Conservation (phyloP, 2,888 invertebrate genomes). For the Agrochola litura region DNA sequence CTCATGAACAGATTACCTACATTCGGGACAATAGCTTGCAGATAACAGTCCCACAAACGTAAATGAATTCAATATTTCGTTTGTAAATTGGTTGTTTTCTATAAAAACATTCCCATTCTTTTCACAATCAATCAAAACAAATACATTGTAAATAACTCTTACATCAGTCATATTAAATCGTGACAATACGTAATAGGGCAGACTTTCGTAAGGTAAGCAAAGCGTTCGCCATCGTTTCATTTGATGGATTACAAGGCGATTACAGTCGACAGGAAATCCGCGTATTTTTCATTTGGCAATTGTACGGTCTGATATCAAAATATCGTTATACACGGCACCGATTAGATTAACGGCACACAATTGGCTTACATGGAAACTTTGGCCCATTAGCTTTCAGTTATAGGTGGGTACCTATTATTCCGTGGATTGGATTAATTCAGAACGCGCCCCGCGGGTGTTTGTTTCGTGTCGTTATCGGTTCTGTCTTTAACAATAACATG, state of each 20-base stretch:
- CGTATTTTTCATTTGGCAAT: constrained; percentile 90
- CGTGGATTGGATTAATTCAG: constrained; percentile 84
- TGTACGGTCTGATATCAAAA: constrained; percentile 84
- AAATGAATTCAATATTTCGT: constrained; percentile 28
- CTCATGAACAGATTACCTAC: constrained; percentile 30
- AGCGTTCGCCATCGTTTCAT: constrained; percentile 80
- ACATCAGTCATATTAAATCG: constrained; percentile 81
- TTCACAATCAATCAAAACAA: constrained; percentile 75
- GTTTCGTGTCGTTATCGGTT: constrained; percentile 80
- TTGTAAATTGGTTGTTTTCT: constrained; percentile 33
- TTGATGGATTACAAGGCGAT: constrained; percentile 89
- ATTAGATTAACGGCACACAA: constrained; percentile 88
- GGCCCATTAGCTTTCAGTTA: constrained; percentile 79
- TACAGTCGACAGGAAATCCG: constrained; percentile 87
- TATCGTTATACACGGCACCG: constrained; percentile 86
- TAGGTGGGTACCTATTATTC: constrained; percentile 74
- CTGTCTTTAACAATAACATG: constrained; percentile 79
- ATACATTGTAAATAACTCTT: constrained; percentile 75
- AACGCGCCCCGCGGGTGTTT: constrained; percentile 79
- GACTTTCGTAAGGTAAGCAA: constrained; percentile 73
- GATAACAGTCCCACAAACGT: constrained; percentile 43
- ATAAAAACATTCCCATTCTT: constrained; percentile 29
- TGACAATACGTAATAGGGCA: constrained; percentile 84
- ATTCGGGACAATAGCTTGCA: constrained; percentile 43
- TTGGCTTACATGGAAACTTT: constrained; percentile 88